phyloP scores from a whole-genome alignment of 2,888 invertebrate species.

The Leucophenga montana region DNA sequence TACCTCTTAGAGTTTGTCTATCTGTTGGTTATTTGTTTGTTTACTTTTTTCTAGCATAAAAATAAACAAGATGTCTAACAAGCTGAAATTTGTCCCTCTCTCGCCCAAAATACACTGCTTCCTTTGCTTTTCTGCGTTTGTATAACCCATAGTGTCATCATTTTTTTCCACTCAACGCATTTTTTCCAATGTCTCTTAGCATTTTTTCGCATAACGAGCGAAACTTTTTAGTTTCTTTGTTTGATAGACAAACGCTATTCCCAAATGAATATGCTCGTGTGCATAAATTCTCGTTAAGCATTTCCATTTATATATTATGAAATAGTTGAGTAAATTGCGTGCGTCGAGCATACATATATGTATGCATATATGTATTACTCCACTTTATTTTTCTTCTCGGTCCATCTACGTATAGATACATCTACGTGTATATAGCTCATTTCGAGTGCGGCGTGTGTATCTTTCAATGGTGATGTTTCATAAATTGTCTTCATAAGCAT shows the following conservation, averaged over 20 bases:
- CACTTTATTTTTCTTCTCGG: too few relatives aligned
- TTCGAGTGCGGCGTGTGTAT: neutral
- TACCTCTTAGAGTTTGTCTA: neutral
- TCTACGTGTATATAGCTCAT: neutral
- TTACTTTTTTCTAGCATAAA: slow-evolving; percentile 4
- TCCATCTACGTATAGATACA: neutral
- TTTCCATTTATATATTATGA: slow-evolving; percentile 32
- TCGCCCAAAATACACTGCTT: neutral
- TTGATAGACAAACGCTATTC: slow-evolving; percentile 36
- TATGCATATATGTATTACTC: too few relatives aligned
- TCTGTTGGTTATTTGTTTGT: slow-evolving; percentile 9
- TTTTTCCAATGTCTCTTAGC: slow-evolving; percentile 40
- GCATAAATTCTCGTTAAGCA: slow-evolving; percentile 57
- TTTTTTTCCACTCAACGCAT: neutral
- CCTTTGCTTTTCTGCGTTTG: neutral
- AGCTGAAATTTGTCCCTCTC: neutral
- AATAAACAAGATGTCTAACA: neutral
- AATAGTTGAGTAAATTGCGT: slow-evolving; percentile 43
- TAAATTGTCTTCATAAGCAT: slow-evolving; percentile 3
- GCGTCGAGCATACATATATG: neutral
- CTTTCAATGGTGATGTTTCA: neutral
- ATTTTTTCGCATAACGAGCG: slow-evolving; percentile 45
- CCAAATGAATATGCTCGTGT: slow-evolving; percentile 60
- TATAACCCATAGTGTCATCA: too few relatives aligned
- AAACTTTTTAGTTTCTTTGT: slow-evolving; percentile 14